Conservation (phyloP, 2,113 vertebrate genomes). For the Gallinago paraguaiae region DNA sequence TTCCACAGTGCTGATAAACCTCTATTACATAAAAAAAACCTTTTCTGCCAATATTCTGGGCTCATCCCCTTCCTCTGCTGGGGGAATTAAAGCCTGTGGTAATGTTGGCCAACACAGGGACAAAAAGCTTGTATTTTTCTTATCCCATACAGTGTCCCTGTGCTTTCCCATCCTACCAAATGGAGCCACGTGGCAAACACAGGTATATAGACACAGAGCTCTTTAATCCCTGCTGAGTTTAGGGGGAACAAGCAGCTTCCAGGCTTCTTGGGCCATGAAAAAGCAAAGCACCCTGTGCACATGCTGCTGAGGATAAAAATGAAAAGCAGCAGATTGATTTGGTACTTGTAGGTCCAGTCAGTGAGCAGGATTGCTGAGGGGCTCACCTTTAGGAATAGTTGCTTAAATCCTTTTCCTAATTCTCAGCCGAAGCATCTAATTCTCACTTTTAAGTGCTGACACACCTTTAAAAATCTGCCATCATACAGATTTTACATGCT, state of each 20-base stretch:
- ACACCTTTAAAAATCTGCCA: neutral
- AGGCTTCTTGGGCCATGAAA: neutral
- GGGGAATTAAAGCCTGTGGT: neutral
- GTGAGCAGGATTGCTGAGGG: neutral
- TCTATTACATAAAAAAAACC: neutral
- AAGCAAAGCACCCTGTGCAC: neutral
- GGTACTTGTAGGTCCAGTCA: neutral
- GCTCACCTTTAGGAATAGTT: neutral
- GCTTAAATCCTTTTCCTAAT: neutral
- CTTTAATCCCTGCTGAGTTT: rapidly evolving
- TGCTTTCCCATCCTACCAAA: neutral
- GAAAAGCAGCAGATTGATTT: neutral
- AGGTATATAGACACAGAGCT: neutral
- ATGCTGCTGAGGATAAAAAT: neutral
- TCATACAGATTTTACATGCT: rapidly evolving
- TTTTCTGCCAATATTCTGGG: neutral
- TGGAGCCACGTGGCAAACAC: rapidly evolving
- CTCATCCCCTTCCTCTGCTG: neutral
- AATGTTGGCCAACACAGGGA: rapidly evolving
- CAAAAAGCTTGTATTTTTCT: neutral
- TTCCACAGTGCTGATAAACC: neutral
- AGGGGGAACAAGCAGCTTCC: neutral
- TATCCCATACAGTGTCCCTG: rapidly evolving
- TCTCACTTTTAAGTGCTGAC: neutral
- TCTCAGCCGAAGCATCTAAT: neutral